Base-by-base conservation (phyloP, 1,140 invertebrate genomes). In the Archivesica marissinica region DNA sequence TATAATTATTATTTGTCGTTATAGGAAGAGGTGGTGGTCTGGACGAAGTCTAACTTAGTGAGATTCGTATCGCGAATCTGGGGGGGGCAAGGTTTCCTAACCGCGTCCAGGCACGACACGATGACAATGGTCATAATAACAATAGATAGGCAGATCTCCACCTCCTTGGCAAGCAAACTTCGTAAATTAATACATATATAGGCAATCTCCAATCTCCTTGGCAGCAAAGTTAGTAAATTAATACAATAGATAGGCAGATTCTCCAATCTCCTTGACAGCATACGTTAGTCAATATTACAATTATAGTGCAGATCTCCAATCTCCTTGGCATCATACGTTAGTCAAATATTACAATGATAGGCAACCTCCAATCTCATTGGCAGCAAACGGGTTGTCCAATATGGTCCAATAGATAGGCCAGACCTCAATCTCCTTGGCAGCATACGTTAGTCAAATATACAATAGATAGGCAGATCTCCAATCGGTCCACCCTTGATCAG, bases 21-120 rank as follows among this genome's bases (percentile, higher is more conserved):
- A 0, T 35, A 85, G 82, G 82, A 85, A 28, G 82, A 85, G 59
- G 82, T 75, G n/a, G 54, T 20, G 39, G 82, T 77, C 78, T 25
- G 23, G 82, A 85, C 44, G 78, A 74, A 44, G 44, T 85, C 17
- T 61, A 74, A 6, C 82, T 85, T 11, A 77, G 74, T 64, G 72
- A 85, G 44, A 85, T 85, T 41, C 41, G 72, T 33, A 3, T n/a
- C n/a, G 41, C 82, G 74, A 35, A 70, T 85, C 23, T 74, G 70
- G 28, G 47, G 30, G 41, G n/a, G n/a, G n/a, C n/a, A n/a, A n/a
- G n/a, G n/a, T n/a, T 85, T 68, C 59, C 44, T 85, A 6, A n/a
- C 38, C 74, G 75, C 4, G 15, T 85, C 23, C 56, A 70, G 13
- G 82, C 77, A 33, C 25, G 64, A 35, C 38, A 85, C 28, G 64